A percentile compares a stretch with the other conserved stretches of the same genome.
These are phyloP conservation scores for Podabrus alpinus DNA, from an alignment of 2,888 invertebrate species.

Conservation along the genomic window DNA sequence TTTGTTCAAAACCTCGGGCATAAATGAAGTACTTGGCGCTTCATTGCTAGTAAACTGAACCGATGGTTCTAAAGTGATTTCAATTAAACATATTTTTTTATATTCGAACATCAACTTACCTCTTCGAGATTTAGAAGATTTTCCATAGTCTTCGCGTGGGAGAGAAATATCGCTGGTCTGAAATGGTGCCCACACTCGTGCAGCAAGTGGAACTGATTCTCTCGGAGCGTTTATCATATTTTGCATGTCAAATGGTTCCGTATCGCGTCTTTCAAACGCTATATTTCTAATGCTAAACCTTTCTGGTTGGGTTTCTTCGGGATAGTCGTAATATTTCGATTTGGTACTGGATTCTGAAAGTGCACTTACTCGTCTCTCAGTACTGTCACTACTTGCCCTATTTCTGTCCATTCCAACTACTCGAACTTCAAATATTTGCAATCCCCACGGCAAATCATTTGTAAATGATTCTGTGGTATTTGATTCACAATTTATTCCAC, in stretches of 20 bases:
- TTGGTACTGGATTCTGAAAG: background rate
- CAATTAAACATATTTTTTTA: background rate
- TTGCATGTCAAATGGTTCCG: background rate
- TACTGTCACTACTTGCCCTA: background rate
- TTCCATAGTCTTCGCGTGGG: background rate
- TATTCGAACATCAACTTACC: background rate
- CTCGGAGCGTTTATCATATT: background rate
- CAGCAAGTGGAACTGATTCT: background rate
- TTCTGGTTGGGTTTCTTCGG: background rate
- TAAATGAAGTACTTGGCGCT: background rate
- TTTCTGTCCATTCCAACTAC: constrained; percentile 6
- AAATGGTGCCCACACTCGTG: constrained; percentile 11
- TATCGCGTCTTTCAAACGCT: background rate
- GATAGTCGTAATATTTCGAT: constrained; percentile 8
- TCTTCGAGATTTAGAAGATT: background rate
- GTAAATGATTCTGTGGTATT: background rate
- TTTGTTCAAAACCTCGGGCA: background rate
- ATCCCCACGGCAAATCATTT: background rate
- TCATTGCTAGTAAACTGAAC: background rate
- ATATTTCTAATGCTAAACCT: background rate
- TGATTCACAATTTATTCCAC: background rate
- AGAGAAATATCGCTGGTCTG: constrained; percentile 6
- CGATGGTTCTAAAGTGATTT: background rate
- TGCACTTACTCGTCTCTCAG: background rate
- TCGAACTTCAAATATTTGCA: constrained; percentile 7